Evolutionary conservation across 2,797 vertebrate species (phyloP), one percentile per base, ranked within the genome.

Genomic region (Luscinia megarhynchos): DNA sequence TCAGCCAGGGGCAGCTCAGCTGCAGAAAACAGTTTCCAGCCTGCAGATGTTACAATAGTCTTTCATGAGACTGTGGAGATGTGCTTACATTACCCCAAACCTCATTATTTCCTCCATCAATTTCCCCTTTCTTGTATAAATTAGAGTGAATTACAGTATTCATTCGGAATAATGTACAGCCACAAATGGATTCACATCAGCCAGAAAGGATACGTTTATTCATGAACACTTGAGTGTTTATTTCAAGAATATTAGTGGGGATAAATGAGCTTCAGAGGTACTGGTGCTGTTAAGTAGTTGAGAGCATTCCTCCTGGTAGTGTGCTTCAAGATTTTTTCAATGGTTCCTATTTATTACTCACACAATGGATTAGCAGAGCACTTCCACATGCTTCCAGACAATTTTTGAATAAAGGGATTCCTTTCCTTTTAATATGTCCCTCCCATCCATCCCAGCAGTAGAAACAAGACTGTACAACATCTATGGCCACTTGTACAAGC

Each of bases 201-300:
- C 93, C 93, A 92, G 88, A 95, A 80, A 90, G 84, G 86, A 84
- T 83, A 74, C 50, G 2, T 92, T 94, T 95, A 95, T 95, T 94
- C 94, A 88, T 63, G 82, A 95, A 75, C 82, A 81, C 59, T 93
- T 63, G 79, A 94, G 82, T 97, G 93, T 97, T 97, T 97, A 95
- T 96, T 96, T 94, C 95, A 92, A 92, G 95, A 95, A 93, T 96
- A 96, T 96, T 93, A 93, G 76, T 75, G 62, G 62, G 73, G 62
- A 93, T 89, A 95, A 93, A 96, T 84, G 73, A 95, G 69, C 62
- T 94, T 94, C 84, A 93, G 89, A 95, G 79, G 73, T 53, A 78
- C 15, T 7, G 3, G 55, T 93, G 51, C 58, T 95, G 69, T 92
- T 92, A 89, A 95, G 87, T 89, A 93, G 91, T 82, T 96, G 89